Conservation (phyloP, 2,888 invertebrate genomes). For the Acrobasis consociella region DNA sequence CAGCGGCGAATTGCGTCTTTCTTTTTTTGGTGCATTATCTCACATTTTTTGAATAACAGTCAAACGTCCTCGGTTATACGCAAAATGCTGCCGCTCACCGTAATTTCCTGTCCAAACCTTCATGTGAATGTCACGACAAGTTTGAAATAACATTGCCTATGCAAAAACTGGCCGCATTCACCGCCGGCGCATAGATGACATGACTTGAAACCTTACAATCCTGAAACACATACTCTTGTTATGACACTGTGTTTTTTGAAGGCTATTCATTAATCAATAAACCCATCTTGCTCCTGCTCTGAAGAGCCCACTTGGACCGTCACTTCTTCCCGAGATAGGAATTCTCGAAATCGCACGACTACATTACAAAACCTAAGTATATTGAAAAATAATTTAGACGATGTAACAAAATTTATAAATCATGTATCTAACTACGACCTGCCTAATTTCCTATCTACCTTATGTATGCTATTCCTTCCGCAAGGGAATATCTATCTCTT, state of each 20-base stretch:
- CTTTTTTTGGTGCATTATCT: too few relatives aligned
- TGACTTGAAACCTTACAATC: neutral
- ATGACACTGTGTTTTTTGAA: neutral
- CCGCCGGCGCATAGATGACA: too few relatives aligned
- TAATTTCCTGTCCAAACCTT: too few relatives aligned
- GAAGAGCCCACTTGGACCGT: neutral
- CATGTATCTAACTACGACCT: conserved; percentile 59
- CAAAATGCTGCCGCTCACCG: too few relatives aligned
- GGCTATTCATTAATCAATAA: neutral
- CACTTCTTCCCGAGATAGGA: neutral
- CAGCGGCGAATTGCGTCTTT: too few relatives aligned
- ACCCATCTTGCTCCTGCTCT: conserved; percentile 9
- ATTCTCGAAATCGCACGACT: conserved; percentile 26
- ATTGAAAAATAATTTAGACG: conserved; percentile 59
- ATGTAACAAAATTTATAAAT: conserved; percentile 57
- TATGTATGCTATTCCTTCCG: conserved; percentile 55
- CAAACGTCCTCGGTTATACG: too few relatives aligned
- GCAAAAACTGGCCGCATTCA: too few relatives aligned
- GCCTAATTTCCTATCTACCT: conserved; percentile 73
- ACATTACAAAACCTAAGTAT: conserved; percentile 46
- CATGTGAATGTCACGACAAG: too few relatives aligned
- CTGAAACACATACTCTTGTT: neutral
- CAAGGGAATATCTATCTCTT: conserved; percentile 42
- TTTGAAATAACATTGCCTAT: too few relatives aligned
- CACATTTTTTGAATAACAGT: too few relatives aligned